Conservation (phyloP, 2,888 invertebrate genomes). For the Drosophila mayaguana region DNA sequence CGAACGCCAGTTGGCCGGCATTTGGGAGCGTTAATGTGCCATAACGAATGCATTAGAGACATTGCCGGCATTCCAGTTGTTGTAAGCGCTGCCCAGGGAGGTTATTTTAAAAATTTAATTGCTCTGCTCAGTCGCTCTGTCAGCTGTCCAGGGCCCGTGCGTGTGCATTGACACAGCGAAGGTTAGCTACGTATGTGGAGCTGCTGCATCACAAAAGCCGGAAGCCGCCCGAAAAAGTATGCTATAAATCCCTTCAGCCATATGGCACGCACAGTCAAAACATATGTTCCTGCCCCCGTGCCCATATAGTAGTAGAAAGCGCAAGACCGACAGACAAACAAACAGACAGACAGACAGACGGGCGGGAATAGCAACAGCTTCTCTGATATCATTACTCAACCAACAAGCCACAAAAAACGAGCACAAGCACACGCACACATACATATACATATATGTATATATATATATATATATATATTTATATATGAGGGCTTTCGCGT, state of each 20-base stretch:
- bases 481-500: constrained; percentile 29
- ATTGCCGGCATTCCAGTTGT: constrained; percentile 24
- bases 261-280: constrained; percentile 51
- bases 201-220: constrained; percentile 23
- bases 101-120: constrained; percentile 73
- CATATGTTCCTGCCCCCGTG: constrained; percentile 63
- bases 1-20: constrained; percentile 62
- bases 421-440: constrained; percentile 22
- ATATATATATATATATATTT: background rate
- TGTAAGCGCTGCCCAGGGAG: constrained; percentile 49
- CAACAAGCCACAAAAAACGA: constrained; percentile 55
- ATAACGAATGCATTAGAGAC: constrained; percentile 78
- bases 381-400: constrained; percentile 78
- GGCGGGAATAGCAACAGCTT: constrained; percentile 59
- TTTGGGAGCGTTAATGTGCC: constrained; percentile 77
- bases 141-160: too few species aligned
- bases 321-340: background rate
- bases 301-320: constrained; percentile 44
- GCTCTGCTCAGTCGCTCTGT: constrained; percentile 30
- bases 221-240: constrained; percentile 50
- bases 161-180: background rate
- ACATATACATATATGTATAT: background rate
- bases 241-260: constrained; percentile 50
- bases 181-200: constrained; percentile 11
- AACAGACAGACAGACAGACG: background rate